Evolutionary conservation across 1,140 invertebrate genomes (phyloP).

Genomic region (Sitodiplosis mosellana): DNA sequence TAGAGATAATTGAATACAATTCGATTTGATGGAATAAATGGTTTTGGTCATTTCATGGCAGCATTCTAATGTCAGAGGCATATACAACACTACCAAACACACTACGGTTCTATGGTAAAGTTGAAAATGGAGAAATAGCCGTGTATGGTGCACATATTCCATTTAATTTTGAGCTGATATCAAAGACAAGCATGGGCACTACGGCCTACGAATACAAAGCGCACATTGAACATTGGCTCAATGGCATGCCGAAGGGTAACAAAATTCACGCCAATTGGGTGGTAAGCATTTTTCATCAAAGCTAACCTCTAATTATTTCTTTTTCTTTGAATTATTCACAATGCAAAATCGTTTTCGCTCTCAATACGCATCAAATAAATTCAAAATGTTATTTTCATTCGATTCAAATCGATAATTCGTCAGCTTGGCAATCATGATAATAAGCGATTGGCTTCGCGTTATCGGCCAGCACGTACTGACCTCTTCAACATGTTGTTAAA

Average conservation of each 20-base stretch:
- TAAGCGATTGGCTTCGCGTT: constrained; percentile 35
- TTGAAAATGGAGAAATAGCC: constrained; percentile 29
- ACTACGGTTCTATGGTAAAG: constrained; percentile 40
- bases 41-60: constrained; percentile 18
- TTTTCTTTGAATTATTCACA: neutral
- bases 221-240: constrained; percentile 34
- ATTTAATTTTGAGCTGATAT: constrained; percentile 40
- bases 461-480: constrained; percentile 37
- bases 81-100: constrained; percentile 31
- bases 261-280: constrained; percentile 32
- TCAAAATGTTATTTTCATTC: no score
- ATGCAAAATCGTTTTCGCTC: no score
- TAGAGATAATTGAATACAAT: constrained; percentile 26
- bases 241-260: constrained; percentile 28
- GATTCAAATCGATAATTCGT: no score
- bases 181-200: constrained; percentile 27
- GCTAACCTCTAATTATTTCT: no score
- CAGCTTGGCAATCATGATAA: constrained; percentile 55
- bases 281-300: no score
- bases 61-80: constrained; percentile 46
- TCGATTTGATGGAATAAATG: constrained; percentile 14
- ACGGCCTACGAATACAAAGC: constrained; percentile 31
- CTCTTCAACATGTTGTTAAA: constrained; percentile 47
- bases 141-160: constrained; percentile 40
- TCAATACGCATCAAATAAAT: no score